Evolutionary conservation across 2,888 invertebrate species (phyloP).

Genomic region (Drosophila limbata): DNA sequence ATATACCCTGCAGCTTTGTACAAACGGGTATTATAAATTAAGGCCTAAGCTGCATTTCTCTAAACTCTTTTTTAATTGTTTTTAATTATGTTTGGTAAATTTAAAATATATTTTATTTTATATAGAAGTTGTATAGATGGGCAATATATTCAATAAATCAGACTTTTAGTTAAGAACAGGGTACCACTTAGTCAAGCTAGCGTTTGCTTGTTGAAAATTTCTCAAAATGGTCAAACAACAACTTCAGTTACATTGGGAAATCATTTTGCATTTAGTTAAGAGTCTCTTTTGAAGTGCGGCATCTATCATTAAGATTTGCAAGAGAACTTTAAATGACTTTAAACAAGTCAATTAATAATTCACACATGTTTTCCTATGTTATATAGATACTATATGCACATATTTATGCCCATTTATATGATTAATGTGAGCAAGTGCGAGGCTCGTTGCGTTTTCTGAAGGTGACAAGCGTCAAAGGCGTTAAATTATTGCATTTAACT

Average conservation of each 20-base stretch:
- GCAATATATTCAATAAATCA: no score
- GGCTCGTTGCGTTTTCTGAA: constrained; percentile 54
- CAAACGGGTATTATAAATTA: not conserved
- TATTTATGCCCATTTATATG: constrained; percentile 21
- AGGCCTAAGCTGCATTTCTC: not conserved
- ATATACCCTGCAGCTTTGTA: not conserved
- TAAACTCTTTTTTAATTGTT: no score
- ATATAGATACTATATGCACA: constrained; percentile 14
- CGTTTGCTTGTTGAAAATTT: constrained; percentile 20
- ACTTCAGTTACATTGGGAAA: constrained; percentile 22
- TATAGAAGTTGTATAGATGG: no score
- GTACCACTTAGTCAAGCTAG: not conserved
- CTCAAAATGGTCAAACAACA: constrained; percentile 31
- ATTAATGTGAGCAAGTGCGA: constrained; percentile 42
- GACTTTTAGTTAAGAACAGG: not conserved
- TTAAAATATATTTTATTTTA: no score
- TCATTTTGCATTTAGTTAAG: constrained; percentile 12
- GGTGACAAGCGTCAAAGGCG: constrained; percentile 61
- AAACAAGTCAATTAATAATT: constrained; percentile 49
- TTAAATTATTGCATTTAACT: constrained; percentile 63
- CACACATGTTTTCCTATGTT: constrained; percentile 1
- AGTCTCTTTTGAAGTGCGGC: constrained; percentile 8
- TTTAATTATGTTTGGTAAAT: no score
- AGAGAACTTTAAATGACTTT: constrained; percentile 25
- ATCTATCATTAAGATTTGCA: constrained; percentile 32